These are phyloP conservation scores for Suncus etruscus DNA, from an alignment of 2,113 vertebrate genomes.

Conservation along the genomic window DNA sequence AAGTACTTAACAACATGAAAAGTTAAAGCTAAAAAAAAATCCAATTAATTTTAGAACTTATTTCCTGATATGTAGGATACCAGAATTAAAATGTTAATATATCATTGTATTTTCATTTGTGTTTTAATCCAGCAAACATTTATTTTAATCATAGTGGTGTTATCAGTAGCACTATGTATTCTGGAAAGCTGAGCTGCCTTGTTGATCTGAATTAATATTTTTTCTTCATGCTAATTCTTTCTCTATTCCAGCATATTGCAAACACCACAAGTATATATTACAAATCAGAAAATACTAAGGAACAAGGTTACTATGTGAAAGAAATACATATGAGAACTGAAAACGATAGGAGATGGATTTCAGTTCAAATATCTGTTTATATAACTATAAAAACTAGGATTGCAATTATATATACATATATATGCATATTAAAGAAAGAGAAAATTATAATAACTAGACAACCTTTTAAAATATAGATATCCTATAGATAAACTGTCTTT, in stretches of 20 bases:
- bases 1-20: conserved; percentile 56
- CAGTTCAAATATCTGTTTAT: background rate
- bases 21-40: conserved; percentile 66
- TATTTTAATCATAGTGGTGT: conserved; percentile 42
- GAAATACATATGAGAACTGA: conserved; percentile 47
- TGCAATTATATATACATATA: background rate
- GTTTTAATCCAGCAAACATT: conserved; percentile 42
- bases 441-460: no score
- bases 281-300: conserved; percentile 15
- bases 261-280: background rate
- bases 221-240: conserved; percentile 53
- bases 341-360: background rate
- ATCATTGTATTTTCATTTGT: conserved; percentile 52
- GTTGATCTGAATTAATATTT: conserved; percentile 48
- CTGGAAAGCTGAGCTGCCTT: conserved; percentile 5
- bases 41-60: conserved; percentile 64
- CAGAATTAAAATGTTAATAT: conserved; percentile 56
- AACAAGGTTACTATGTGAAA: background rate
- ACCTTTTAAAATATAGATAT: background rate
- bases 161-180: conserved; percentile 4
- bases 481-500: no score
- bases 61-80: conserved; percentile 12
- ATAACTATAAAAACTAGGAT: background rate
- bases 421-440: background rate
- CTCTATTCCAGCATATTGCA: conserved; percentile 42